A percentile compares a stretch with the other conserved stretches of the same genome.
phyloP scores from a whole-genome alignment of 2,888 invertebrate species.

The Spicauda simplicius region DNA sequence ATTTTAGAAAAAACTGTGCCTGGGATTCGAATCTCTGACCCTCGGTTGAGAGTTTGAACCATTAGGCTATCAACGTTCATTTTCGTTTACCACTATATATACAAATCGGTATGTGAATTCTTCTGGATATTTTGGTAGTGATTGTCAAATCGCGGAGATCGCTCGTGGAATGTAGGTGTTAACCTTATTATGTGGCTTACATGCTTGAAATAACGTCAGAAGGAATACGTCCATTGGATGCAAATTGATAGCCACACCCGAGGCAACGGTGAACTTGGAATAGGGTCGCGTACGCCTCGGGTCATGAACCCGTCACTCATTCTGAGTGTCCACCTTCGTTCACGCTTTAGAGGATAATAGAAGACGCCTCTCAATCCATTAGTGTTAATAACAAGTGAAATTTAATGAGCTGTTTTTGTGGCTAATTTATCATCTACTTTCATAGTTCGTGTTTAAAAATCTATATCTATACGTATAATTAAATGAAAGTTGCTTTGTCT shows the following conservation, averaged over 20 bases:
- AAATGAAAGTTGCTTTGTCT: too few relatives aligned
- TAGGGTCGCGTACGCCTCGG: constrained; percentile 61
- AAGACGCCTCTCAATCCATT: constrained; percentile 36
- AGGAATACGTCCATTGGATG: constrained; percentile 54
- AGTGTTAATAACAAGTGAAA: constrained; percentile 21
- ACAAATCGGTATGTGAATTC: background rate
- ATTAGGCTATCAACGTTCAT: too few relatives aligned
- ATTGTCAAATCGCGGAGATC: constrained; percentile 18
- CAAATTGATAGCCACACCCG: constrained; percentile 62
- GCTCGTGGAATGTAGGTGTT: constrained; percentile 52
- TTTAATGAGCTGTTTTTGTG: constrained; percentile 13
- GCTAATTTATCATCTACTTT: constrained; percentile 2
- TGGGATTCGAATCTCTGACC: too few relatives aligned
- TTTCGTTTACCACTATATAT: too few relatives aligned
- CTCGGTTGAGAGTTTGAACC: too few relatives aligned
- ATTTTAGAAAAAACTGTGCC: too few relatives aligned
- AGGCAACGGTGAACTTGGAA: constrained; percentile 61
- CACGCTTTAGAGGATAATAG: constrained; percentile 42
- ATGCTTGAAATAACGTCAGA: constrained; percentile 37
- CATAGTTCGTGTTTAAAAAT: background rate
- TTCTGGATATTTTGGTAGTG: constrained; percentile 21
- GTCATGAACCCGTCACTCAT: constrained; percentile 62
- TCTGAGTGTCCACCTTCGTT: constrained; percentile 49
- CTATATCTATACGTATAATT: too few relatives aligned
- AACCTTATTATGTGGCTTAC: constrained; percentile 44